Conservation (phyloP, 2,888 invertebrate species). For the Anarsia innoxiella region DNA sequence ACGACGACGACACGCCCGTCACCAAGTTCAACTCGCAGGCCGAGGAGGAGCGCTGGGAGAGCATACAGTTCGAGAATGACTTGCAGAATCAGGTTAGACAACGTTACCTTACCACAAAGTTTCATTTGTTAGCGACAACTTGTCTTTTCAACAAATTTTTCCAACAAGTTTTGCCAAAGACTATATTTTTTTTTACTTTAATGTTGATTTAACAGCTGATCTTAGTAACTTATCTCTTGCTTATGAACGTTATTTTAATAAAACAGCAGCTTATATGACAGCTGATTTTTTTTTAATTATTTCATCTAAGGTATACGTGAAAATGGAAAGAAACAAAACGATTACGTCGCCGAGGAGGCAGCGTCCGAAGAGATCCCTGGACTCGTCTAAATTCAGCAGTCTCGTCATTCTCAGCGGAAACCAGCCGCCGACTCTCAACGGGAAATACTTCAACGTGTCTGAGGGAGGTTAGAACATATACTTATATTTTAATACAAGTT, state of each 20-base stretch:
- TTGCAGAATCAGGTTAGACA: slow-evolving; percentile 84
- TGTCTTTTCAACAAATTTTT: too few species aligned
- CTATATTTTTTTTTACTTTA: too few species aligned
- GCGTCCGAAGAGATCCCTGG: slow-evolving; percentile 43
- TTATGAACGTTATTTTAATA: too few species aligned
- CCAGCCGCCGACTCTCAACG: slow-evolving; percentile 33
- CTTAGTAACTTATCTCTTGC: too few species aligned
- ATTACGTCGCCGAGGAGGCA: slow-evolving; percentile 15
- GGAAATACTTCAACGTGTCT: slow-evolving; percentile 41
- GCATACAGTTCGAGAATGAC: slow-evolving; percentile 84
- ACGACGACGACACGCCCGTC: slow-evolving; percentile 28
- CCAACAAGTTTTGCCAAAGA: too few species aligned
- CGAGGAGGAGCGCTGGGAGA: slow-evolving; percentile 75
- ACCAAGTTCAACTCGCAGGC: slow-evolving; percentile 48
- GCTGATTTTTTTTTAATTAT: too few species aligned
- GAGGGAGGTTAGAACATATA: slow-evolving; percentile 31
- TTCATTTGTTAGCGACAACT: too few species aligned
- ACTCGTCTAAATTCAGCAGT: slow-evolving; percentile 38
- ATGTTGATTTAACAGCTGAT: too few species aligned
- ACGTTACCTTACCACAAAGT: too few species aligned
- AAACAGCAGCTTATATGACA: too few species aligned
- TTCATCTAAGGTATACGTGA: slow-evolving; percentile 51
- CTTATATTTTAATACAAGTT: not conserved
- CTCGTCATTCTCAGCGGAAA: slow-evolving; percentile 51
- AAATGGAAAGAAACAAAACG: slow-evolving; percentile 29